Percentiles rank a stretch among this genome's conserved stretches.
Conservation (phyloP, 2,888 invertebrate species). For the Tetheella fluctuosa region DNA sequence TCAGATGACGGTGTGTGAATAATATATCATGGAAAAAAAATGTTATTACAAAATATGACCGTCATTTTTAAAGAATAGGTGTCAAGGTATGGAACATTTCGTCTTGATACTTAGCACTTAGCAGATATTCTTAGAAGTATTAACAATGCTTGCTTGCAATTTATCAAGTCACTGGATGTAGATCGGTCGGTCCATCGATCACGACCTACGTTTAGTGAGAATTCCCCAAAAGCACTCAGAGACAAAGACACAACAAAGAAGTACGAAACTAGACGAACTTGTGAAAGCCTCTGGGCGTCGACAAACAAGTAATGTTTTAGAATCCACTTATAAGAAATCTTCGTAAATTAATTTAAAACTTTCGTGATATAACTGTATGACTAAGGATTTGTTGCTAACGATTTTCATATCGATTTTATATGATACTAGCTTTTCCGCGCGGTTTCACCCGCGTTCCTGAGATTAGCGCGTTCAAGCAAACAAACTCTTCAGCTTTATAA, state of each 20-base stretch:
- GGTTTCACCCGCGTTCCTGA: too few relatives aligned
- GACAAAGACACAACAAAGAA: constrained; percentile 3
- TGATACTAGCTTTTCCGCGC: too few relatives aligned
- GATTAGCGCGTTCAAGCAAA: too few relatives aligned
- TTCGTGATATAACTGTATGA: background rate
- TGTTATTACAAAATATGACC: background rate
- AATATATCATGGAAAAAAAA: too few relatives aligned
- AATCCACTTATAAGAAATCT: background rate
- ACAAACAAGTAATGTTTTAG: constrained; percentile 5
- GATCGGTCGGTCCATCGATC: background rate
- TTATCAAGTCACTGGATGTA: background rate
- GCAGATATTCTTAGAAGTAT: background rate
- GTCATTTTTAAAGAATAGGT: too few relatives aligned
- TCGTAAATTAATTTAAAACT: background rate
- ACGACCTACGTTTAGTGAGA: background rate
- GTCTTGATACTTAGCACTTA: background rate
- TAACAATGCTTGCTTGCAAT: background rate
- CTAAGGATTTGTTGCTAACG: background rate
- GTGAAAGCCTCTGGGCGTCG: background rate
- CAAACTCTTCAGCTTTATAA: too few relatives aligned
- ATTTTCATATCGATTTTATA: background rate
- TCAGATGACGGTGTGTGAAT: too few relatives aligned
- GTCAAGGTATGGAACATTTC: too few relatives aligned
- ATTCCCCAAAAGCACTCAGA: background rate
- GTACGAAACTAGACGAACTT: constrained; percentile 6